phyloP scores from a whole-genome alignment of 1,140 invertebrate genomes.

The Drosophila repleta region DNA sequence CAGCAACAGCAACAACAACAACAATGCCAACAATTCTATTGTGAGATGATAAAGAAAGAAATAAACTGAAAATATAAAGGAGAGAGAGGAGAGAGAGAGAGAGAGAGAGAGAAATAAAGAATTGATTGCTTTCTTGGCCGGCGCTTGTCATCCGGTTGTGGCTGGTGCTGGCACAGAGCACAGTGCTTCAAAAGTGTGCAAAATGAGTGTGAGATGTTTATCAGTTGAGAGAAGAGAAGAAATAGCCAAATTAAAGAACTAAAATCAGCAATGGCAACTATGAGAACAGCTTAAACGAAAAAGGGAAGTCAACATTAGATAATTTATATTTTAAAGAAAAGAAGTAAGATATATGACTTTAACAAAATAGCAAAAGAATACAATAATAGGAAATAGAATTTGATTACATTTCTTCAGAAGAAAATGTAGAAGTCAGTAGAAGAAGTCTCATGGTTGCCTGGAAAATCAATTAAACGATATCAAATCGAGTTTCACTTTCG shows the following conservation, averaged over 20 bases:
- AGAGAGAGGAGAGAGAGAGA: too few species aligned
- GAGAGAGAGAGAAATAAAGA: conserved; percentile 54
- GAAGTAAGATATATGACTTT: too few species aligned
- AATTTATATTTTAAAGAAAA: too few species aligned
- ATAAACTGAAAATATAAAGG: conserved; percentile 56
- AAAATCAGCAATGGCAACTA: background rate
- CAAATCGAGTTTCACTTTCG: background rate
- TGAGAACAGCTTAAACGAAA: background rate
- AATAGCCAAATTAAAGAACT: background rate
- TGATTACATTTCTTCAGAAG: too few species aligned
- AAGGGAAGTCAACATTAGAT: too few species aligned
- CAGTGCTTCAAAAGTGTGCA: conserved; percentile 37
- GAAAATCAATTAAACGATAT: background rate
- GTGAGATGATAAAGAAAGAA: conserved; percentile 25
- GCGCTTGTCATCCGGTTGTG: conserved; percentile 55
- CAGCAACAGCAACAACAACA: conserved; percentile 11
- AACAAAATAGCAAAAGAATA: too few species aligned
- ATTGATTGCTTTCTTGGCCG: conserved; percentile 72
- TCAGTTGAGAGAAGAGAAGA: background rate
- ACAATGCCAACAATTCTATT: conserved; percentile 21
- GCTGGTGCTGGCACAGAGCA: conserved; percentile 7
- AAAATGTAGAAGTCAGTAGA: too few species aligned
- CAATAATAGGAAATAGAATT: too few species aligned
- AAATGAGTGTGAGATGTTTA: conserved; percentile 2
- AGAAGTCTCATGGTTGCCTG: background rate